phyloP scores from a whole-genome alignment of 2,797 vertebrate genomes.

The Neostethus bicornis region DNA sequence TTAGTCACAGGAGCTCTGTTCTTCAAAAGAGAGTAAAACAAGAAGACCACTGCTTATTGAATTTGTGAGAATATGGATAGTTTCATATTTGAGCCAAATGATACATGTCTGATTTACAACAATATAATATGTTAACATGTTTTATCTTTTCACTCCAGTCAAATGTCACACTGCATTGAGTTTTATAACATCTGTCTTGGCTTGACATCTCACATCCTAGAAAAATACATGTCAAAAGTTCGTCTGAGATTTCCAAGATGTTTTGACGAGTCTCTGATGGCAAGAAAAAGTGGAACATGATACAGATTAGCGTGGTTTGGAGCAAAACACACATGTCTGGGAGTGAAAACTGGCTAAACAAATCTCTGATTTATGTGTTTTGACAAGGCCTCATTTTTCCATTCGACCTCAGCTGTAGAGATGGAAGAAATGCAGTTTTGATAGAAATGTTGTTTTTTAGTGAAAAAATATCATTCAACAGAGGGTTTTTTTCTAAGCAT shows the following conservation, averaged over 20 bases:
- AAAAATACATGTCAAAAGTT: constrained; percentile 1
- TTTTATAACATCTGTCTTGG: constrained; percentile 11
- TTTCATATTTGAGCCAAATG: constrained; percentile 15
- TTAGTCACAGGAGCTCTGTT: constrained; percentile 12
- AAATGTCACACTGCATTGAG: background rate
- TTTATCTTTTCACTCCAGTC: background rate
- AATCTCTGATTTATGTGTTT: constrained; percentile 62
- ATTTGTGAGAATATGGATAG: constrained; percentile 13
- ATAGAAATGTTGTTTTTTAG: constrained; percentile 47
- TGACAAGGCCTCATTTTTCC: constrained; percentile 53
- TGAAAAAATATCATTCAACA: constrained; percentile 40
- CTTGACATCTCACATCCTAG: constrained; percentile 18
- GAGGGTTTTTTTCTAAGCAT: constrained; percentile 45
- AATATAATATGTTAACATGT: constrained; percentile 1
- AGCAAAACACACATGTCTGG: constrained; percentile 18
- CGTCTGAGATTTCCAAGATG: background rate
- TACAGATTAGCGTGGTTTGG: constrained; percentile 36
- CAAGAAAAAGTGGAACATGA: constrained; percentile 20
- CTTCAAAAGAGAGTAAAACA: background rate
- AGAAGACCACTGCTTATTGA: background rate
- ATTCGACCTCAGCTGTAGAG: constrained; percentile 43
- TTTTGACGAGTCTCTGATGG: constrained; percentile 17
- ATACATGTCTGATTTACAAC: constrained; percentile 8
- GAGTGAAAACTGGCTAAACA: constrained; percentile 43
- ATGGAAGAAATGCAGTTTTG: constrained; percentile 37